Evolutionary conservation across 2,888 invertebrate species (phyloP).

Genomic region (Thereva nobilitata): DNA sequence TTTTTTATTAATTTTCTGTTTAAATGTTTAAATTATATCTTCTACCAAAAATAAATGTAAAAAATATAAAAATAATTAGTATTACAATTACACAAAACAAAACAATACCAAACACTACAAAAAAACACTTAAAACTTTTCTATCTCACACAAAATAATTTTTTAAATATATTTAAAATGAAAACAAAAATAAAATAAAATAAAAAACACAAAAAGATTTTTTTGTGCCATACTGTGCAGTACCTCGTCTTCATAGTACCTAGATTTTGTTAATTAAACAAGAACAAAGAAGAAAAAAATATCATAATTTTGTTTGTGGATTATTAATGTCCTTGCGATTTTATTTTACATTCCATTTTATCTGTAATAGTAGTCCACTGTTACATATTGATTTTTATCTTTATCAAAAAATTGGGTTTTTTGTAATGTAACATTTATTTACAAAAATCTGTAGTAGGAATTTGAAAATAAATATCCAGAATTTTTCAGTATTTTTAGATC

Average conservation of each 20-base stretch:
- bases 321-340: not conserved
- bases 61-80: too few species aligned
- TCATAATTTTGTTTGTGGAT: not conserved
- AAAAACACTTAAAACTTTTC: too few species aligned
- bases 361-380: not conserved
- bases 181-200: slow-evolving; percentile 36
- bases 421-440: not conserved
- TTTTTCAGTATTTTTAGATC: slow-evolving; percentile 38
- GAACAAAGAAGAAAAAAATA: not conserved
- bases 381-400: not conserved
- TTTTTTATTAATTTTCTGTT: too few species aligned
- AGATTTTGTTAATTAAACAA: slow-evolving; percentile 3
- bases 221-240: slow-evolving; percentile 60
- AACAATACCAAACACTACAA: too few species aligned
- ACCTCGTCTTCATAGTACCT: slow-evolving; percentile 50
- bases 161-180: slow-evolving; percentile 1
- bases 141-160: not conserved
- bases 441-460: not conserved
- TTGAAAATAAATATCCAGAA: slow-evolving; percentile 10
- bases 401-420: not conserved
- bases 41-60: too few species aligned
- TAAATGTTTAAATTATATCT: too few species aligned
- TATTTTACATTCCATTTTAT: not conserved
- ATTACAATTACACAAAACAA: too few species aligned
- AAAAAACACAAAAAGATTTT: slow-evolving; percentile 40